Evolutionary conservation across 1,140 invertebrate species (phyloP), one percentile per base, ranked within the genome.

Genomic region (Oryctes rhinoceros): DNA sequence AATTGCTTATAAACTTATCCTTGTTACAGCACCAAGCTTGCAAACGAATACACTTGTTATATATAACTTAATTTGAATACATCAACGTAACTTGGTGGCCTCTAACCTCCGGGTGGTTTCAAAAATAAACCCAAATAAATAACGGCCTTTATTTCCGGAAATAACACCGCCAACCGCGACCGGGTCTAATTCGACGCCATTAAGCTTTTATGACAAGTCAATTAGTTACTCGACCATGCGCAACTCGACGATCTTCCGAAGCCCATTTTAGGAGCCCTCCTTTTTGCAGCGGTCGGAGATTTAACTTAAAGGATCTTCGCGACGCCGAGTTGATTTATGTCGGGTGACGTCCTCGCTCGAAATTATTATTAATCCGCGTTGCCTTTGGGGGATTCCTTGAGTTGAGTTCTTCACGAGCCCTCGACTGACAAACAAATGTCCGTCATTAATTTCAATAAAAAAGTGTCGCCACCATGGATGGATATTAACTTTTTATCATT

Each of bases 371-470:
- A 59, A 59, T 59, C n/a, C 7, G 53, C 18, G 53, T 15, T 6
- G 53, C 53, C 53, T 59, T 15, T 59, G 18, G 53, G 53, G n/a
- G 53, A 18, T 18, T 18, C 7, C 15, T 18, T 18, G 15, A 59
- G 53, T n/a, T n/a, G 18, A 59, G 53, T 59, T 59, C 53, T 18
- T 59, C 53, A 59, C 53, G 53, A n/a, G 18, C n/a, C 53, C 53
- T n/a, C 18, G 4, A n/a, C n/a, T 6, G 53, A n/a, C 18, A 59
- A 15, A 59, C 18, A 59, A 59, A 59, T 59, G 18, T 6, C 53
- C 15, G 53, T 59, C 53, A 59, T 59, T 18, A 59, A 59, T 59
- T 59, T 59, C 53, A 59, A 59, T 59, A 59, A 59, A 59, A 59
- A 59, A n/a, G 53, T 59, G 53, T 18, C 53, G 9, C 39, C 39